These are phyloP conservation scores for Buphagus erythrorhynchus DNA, from an alignment of 2,797 vertebrate genomes.

Conservation along the genomic window DNA sequence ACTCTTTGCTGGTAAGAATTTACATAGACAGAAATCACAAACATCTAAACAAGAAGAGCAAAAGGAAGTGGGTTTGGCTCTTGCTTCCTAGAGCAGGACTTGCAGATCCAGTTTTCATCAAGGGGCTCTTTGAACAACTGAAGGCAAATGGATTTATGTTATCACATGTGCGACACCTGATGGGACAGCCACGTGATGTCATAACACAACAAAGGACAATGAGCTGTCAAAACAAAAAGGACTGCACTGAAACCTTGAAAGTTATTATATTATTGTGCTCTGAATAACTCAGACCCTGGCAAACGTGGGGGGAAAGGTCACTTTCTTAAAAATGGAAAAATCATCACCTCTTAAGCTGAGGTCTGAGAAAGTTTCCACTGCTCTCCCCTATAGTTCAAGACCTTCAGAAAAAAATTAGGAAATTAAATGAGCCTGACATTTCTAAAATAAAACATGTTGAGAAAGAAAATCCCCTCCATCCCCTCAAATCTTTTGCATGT, in stretches of 20 bases:
- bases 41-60: not conserved
- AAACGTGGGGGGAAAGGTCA: not conserved
- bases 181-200: not conserved
- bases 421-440: not conserved
- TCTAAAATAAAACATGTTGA: not conserved
- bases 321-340: not conserved
- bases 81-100: not conserved
- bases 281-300: not conserved
- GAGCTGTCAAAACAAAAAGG: not conserved
- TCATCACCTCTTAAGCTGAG: not conserved
- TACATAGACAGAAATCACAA: not conserved
- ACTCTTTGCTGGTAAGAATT: not conserved
- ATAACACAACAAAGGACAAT: not conserved
- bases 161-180: accelerated
- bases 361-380: not conserved
- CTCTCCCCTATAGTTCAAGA: not conserved
- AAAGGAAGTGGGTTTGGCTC: not conserved
- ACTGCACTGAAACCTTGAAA: not conserved
- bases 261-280: not conserved
- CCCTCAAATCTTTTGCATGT: not conserved
- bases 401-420: not conserved
- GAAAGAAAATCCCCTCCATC: not conserved
- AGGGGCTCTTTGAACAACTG: not conserved
- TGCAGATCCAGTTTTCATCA: not conserved
- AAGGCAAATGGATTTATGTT: not conserved